Percentiles rank a stretch among this genome's conserved stretches.
Evolutionary conservation across 2,113 vertebrate genomes (phyloP).

Genomic region (Plestiodon gilberti): DNA sequence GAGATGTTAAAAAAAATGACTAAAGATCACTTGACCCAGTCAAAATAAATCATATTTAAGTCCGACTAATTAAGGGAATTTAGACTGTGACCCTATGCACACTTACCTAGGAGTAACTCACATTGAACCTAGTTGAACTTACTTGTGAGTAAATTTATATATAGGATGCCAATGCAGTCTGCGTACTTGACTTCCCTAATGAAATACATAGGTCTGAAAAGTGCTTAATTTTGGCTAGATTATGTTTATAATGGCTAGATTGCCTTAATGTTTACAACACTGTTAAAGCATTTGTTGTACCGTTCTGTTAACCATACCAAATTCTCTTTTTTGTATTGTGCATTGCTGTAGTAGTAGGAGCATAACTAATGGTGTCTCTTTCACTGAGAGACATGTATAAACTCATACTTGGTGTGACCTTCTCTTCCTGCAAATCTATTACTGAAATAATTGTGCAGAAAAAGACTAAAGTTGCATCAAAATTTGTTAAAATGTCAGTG

Average conservation of each 20-base stretch:
- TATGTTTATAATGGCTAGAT: background rate
- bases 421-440: background rate
- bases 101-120: too few species aligned
- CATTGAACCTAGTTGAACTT: too few species aligned
- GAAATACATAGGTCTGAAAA: background rate
- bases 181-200: background rate
- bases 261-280: background rate
- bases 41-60: background rate
- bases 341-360: background rate
- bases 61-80: background rate
- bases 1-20: too few species aligned
- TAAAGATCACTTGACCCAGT: background rate
- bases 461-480: slow-evolving; percentile 3
- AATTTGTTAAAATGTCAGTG: slow-evolving; percentile 10
- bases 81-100: too few species aligned
- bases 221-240: background rate
- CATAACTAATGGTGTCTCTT: background rate
- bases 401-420: background rate
- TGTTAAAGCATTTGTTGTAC: too few species aligned
- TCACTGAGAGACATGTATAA: background rate
- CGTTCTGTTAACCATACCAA: background rate
- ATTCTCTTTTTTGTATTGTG: background rate
- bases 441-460: background rate
- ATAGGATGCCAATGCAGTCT: too few species aligned
- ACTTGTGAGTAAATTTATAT: too few species aligned